Evolutionary conservation across 2,113 vertebrate genomes (phyloP), one percentile per base, ranked within the genome.

Genomic region (Gallinago jamesoni): DNA sequence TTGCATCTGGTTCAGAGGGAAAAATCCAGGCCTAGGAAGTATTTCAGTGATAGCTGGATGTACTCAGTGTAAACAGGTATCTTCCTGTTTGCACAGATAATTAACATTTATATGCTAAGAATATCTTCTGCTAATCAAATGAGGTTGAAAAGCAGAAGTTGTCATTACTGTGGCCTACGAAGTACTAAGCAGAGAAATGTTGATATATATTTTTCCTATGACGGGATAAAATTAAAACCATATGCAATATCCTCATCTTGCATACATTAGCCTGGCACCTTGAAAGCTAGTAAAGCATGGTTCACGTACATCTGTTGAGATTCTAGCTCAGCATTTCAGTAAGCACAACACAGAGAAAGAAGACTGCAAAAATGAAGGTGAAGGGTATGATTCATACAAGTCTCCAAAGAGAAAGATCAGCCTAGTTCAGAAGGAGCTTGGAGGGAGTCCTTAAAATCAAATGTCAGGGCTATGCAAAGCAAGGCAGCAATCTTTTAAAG

Each of bases 1-100:
- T 96, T 95, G 95, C 77, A 90, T 96, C 94, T 97, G 67, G 76
- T 95, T 97, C 85, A 97, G 96, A 97, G 74, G 86, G 93, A 91
- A 94, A 96, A 94, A 92, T 96, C 35, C 73, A 88, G 78, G 73
- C 79, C 81, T 90, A 90, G 92, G 95, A 96, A 97, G 79, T 82
- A 89, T 97, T 96, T 96, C 73, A 84, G 66, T 90, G 81, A 86
- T 95, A 84, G 60, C 75, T 95, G 80, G 53, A 66, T 60, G 31
- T 81, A 57, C 84, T 93, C 47, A 78, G 41, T 72, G 47, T 90
- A 96, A 83, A 57, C 74, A 96, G 84, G 69, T 75, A 97, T 94
- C 78, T 95, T 97, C 95, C 87, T 94, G 70, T 91, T 97, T 90
- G 91, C 53, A 67, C 11, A 75, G 55, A 78, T 74, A 80, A 95